Evolutionary conservation across 2,888 invertebrate genomes (phyloP).

Genomic region (Xestia c-nigrum): DNA sequence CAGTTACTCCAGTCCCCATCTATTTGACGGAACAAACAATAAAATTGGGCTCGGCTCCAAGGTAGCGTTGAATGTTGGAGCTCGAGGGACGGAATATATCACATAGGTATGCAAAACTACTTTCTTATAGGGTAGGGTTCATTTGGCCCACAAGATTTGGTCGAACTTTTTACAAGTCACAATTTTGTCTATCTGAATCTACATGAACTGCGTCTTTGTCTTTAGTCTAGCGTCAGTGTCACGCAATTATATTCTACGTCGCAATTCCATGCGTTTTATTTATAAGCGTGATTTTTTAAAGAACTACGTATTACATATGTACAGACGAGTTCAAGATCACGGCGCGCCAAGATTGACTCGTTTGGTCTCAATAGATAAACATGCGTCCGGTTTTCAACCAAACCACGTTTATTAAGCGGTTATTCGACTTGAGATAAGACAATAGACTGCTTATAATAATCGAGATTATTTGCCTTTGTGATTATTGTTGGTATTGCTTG

Average conservation of each 20-base stretch:
- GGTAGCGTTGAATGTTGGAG: background rate
- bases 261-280: conserved; percentile 39
- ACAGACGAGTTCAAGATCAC: conserved; percentile 74
- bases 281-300: conserved; percentile 25
- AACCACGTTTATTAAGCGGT: conserved; percentile 25
- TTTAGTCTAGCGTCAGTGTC: conserved; percentile 7
- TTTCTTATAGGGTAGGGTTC: background rate
- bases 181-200: background rate
- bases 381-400: conserved; percentile 74
- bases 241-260: conserved; percentile 30
- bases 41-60: conserved; percentile 29
- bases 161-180: background rate
- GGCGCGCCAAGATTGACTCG: conserved; percentile 63
- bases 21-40: conserved; percentile 31
- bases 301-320: conserved; percentile 15
- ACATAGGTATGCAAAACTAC: background rate
- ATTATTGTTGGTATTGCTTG: background rate
- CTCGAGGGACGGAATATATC: background rate
- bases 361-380: conserved; percentile 69
- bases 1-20: conserved; percentile 26
- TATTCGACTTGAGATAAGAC: conserved; percentile 47
- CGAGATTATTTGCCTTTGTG: conserved; percentile 11
- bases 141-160: background rate
- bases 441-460: conserved; percentile 11
- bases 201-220: conserved; percentile 15